Percentiles rank a stretch among this genome's conserved stretches.
phyloP scores from a whole-genome alignment of 30 jellyfish, hydroid and myxozoan genomes.

The Chrysaora quinquecirrha region DNA sequence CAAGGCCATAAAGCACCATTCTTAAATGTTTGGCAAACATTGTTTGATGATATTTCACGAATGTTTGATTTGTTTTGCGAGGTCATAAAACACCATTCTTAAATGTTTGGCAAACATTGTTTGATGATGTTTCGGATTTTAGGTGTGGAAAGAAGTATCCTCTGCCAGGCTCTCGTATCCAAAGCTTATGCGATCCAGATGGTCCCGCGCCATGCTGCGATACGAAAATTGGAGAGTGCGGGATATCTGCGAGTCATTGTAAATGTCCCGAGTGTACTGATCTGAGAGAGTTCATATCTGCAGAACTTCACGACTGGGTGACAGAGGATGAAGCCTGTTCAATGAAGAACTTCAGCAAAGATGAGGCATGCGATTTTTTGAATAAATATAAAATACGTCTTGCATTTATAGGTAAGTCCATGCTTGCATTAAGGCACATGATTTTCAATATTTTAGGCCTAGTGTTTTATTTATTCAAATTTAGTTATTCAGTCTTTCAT shows the following conservation, averaged over 20 bases:
- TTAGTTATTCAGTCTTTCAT: too few relatives aligned
- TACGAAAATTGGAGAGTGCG: slow-evolving; percentile 73
- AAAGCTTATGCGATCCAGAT: slow-evolving; percentile 87
- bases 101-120: too few relatives aligned
- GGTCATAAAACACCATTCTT: too few relatives aligned
- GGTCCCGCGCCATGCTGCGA: slow-evolving; percentile 90
- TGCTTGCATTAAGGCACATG: too few relatives aligned
- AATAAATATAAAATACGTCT: slow-evolving; percentile 20
- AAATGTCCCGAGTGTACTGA: slow-evolving; percentile 82
- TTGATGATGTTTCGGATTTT: too few relatives aligned
- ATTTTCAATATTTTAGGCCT: too few relatives aligned
- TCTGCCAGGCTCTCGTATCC: slow-evolving; percentile 75
- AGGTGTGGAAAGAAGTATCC: slow-evolving; percentile 81
- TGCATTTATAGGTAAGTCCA: slow-evolving; percentile 76
- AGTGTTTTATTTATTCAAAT: too few relatives aligned
- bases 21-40: too few relatives aligned
- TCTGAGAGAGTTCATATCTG: slow-evolving; percentile 66
- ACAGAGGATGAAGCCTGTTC: slow-evolving; percentile 56
- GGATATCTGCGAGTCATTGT: slow-evolving; percentile 63
- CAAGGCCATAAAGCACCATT: too few relatives aligned
- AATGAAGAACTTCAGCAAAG: slow-evolving; percentile 40
- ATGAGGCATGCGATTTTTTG: slow-evolving; percentile 75
- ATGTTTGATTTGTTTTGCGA: too few relatives aligned
- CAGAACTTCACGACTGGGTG: slow-evolving; percentile 82
- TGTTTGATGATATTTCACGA: too few relatives aligned